Evolutionary conservation across 2,113 vertebrate genomes (phyloP), one percentile per base, ranked within the genome.

Genomic region (Grammatotria lemairii): DNA sequence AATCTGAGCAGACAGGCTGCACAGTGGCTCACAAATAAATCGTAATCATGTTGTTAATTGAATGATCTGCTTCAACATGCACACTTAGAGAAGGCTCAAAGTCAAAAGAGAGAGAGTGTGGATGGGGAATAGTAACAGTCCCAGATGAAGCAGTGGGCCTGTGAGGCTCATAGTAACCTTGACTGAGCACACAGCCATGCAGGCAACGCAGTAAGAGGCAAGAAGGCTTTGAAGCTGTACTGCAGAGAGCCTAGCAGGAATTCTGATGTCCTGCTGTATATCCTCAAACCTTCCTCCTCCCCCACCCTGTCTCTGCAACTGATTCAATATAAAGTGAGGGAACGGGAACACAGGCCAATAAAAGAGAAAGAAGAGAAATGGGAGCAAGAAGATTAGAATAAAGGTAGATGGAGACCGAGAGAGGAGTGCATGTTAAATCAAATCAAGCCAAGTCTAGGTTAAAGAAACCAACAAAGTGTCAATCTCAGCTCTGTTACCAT

Each of bases 241-340:
- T 95, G 97, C 97, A 96, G 97, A 97, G 96, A 94, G 91, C 93
- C 94, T 54, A 97, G 97, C 97, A 97, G 97, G 97, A 97, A 98
- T 97, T 96, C 97, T 95, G 94, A 97, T 96, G 96, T 23, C 63
- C 73, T 93, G 94, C 97, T 38, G 31, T 47, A 95, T 92, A 96
- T 94, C 92, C 82, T 31, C 81, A 75, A 92, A 87, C 73, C 82
- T 80, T 82, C 82, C 80, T 51, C 85, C 81, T 79, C 80, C 47
- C 47, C 40, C 85, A 65, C 19, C 58, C 51, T 28, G 40, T 31
- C 23, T 92, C 82, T 81, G 84, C 80, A 79, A 87, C 57, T 17
- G 70, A 87, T 87, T 80, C 70, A 73, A 53, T 53, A 80, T 45
- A 40, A 85, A 82, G 81, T 14, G 26, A 89, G 51, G 28, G 70